phyloP scores from a whole-genome alignment of 2,113 vertebrate genomes.

The Sylvilagus bachmani region DNA sequence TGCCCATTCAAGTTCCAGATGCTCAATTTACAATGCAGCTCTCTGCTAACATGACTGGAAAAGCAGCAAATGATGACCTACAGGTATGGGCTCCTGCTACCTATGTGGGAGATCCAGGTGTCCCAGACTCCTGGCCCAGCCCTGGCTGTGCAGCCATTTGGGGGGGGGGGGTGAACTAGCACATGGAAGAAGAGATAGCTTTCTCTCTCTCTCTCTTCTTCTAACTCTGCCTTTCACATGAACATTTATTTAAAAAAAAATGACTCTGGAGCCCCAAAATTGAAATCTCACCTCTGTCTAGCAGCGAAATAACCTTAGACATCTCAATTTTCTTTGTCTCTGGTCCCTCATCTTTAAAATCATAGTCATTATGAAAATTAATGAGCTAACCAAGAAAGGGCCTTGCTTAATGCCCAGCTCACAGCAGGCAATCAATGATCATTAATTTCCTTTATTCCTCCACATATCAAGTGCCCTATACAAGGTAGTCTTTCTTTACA shows the following conservation, averaged over 20 bases:
- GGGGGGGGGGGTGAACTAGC: too few relatives aligned
- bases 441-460: neutral
- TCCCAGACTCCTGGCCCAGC: too few relatives aligned
- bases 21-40: too few relatives aligned
- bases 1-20: too few relatives aligned
- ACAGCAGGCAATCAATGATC: neutral
- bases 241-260: neutral
- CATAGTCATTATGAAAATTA: constrained; percentile 22
- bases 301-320: neutral
- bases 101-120: too few relatives aligned
- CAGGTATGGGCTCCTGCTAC: too few relatives aligned
- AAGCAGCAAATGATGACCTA: too few relatives aligned
- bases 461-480: neutral
- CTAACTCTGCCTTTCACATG: too few relatives aligned
- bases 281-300: constrained; percentile 2
- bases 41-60: too few relatives aligned
- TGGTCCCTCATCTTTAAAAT: constrained; percentile 34
- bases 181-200: too few relatives aligned
- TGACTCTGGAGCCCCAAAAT: neutral
- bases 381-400: neutral
- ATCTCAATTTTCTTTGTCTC: constrained; percentile 24
- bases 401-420: neutral
- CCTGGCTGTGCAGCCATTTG: too few relatives aligned
- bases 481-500: neutral
- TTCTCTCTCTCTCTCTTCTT: too few relatives aligned